Evolutionary conservation across 2,113 vertebrate species (phyloP).

Genomic region (Pteronura brasiliensis): DNA sequence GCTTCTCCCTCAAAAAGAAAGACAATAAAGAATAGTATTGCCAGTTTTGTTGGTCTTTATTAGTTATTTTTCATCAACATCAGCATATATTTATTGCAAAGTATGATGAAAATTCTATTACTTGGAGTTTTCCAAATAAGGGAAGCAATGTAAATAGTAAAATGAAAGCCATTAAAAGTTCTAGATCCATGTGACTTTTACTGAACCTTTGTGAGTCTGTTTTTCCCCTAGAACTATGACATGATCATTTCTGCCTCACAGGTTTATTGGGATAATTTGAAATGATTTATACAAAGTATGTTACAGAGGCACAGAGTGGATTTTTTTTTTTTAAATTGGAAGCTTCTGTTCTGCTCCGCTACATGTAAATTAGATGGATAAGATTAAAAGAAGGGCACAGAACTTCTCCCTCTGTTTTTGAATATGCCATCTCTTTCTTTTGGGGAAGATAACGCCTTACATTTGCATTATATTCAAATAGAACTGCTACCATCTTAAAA

Average conservation of each 20-base stretch:
- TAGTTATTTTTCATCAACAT: conserved; percentile 42
- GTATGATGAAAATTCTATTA: neutral
- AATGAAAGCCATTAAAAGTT: neutral
- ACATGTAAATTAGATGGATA: neutral
- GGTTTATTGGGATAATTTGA: neutral
- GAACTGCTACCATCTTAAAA: neutral
- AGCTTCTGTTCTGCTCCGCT: neutral
- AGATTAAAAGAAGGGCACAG: neutral
- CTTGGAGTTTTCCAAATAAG: conserved; percentile 10
- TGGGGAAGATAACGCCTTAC: neutral
- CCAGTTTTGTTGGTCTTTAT: neutral
- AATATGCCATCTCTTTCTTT: neutral
- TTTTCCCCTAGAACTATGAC: neutral
- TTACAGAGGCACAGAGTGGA: neutral
- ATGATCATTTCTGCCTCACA: neutral
- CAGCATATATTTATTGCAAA: neutral
- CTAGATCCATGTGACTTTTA: neutral
- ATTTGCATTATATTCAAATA: neutral
- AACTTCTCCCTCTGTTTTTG: neutral
- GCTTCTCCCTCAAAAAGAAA: conserved; percentile 67
- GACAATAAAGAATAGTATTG: conserved; percentile 60
- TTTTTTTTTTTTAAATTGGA: neutral
- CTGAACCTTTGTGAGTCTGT: neutral
- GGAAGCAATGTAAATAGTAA: neutral
- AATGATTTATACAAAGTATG: neutral